Evolutionary conservation across 2,888 invertebrate genomes (phyloP).

Genomic region (Caenorhabditis zanzibari): DNA sequence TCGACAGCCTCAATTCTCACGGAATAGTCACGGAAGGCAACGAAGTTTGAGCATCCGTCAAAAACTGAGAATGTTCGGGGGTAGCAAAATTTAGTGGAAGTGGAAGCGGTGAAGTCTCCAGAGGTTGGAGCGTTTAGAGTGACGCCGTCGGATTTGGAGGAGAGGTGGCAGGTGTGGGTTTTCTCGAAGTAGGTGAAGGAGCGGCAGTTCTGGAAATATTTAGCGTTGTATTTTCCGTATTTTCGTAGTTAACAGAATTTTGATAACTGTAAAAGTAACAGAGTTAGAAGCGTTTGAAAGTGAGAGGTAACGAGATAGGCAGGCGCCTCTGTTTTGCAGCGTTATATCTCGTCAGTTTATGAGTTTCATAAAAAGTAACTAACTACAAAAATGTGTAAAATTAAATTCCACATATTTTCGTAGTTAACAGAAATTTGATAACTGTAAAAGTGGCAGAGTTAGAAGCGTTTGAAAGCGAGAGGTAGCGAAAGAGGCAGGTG

Average conservation of each 20-base stretch:
- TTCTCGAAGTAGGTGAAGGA: conserved; percentile 75
- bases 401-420: no score
- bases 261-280: no score
- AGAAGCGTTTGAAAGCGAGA: no score
- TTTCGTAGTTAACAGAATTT: background rate
- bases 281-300: no score
- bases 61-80: conserved; percentile 77
- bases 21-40: conserved; percentile 82
- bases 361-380: no score
- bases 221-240: background rate
- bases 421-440: no score
- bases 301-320: no score
- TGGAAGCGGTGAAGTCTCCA: conserved; percentile 71
- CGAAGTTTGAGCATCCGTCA: conserved; percentile 78
- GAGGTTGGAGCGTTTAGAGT: conserved; percentile 57
- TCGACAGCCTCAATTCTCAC: conserved; percentile 75
- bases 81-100: conserved; percentile 76
- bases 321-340: no score
- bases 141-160: conserved; percentile 69
- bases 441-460: no score
- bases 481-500: no score
- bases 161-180: conserved; percentile 68
- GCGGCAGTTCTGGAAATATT: conserved; percentile 64
- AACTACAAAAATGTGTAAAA: no score
- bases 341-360: no score